Evolutionary conservation across 1,140 invertebrate species (phyloP).

Genomic region (Drosophila pachea): DNA sequence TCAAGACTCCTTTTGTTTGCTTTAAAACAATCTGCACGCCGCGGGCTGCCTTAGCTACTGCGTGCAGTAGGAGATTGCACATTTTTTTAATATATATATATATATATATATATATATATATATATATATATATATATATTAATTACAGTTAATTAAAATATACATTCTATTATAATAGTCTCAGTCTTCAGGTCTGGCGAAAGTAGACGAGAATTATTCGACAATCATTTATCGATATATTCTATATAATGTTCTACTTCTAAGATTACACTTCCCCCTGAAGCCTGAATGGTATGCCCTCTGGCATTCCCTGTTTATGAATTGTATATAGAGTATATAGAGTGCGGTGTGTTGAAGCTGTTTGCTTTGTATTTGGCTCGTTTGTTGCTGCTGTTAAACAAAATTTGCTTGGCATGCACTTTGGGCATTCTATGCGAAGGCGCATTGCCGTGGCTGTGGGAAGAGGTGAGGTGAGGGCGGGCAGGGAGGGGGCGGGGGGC

Average conservation of each 20-base stretch:
- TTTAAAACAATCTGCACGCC: slow-evolving; percentile 5
- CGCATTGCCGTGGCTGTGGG: slow-evolving; percentile 4
- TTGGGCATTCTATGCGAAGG: slow-evolving; percentile 55
- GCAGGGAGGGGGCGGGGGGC: not conserved
- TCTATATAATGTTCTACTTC: too few species aligned
- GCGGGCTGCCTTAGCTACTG: not conserved
- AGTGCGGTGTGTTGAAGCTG: slow-evolving; percentile 9
- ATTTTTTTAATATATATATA: not conserved
- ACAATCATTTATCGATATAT: too few species aligned
- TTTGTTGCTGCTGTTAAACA: slow-evolving; percentile 65
- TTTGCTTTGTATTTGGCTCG: slow-evolving; percentile 34
- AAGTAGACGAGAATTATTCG: too few species aligned
- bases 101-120: not conserved
- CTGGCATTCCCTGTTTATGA: too few species aligned
- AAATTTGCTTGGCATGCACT: slow-evolving; percentile 74
- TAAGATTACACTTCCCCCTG: too few species aligned
- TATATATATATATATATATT: too few species aligned
- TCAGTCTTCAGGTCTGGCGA: too few species aligned
- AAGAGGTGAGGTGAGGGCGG: not conserved
- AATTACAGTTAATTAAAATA: too few species aligned
- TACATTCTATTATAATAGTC: too few species aligned
- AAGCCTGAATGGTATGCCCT: too few species aligned
- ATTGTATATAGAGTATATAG: not conserved
- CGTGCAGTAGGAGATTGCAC: not conserved
- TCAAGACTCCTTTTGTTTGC: slow-evolving; percentile 47